Evolutionary conservation across 2,888 invertebrate species (phyloP), one percentile per base, ranked within the genome.

Genomic region (Eubasilissa splendida): DNA sequence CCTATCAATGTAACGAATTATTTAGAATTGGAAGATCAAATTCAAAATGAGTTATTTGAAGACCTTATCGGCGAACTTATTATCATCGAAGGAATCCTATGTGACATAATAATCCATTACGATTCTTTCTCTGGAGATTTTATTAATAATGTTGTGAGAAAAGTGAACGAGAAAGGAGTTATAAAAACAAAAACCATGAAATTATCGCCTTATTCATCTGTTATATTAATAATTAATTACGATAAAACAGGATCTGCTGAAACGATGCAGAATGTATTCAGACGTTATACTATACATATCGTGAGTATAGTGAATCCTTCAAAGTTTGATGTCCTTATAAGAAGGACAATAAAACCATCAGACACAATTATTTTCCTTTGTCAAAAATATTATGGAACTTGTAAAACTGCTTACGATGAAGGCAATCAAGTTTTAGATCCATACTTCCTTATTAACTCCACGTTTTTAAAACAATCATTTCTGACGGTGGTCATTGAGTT

Each of bases 281-380:
- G 68, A 68, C 68, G 68, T 9, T 50, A 33, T 9, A 68, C 68
- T 4, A 68, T 68, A 14, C 68, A 68, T 10, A 9, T 68, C 4
- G 68, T 68, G 12, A 68, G 42, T 14, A 14, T 68, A 3, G 50
- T 50, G 50, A 5, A 68, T 50, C 52, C 68, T 50, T 42, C 42
- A 3, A 68, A 14, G 7, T 68, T 68, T 14, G 52, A 68, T 52
- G 63, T 33, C 12, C 8, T 63, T 1, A 33, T 33, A 12, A 22
- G 42, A 3, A 12, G 31, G 63, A 12, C 7, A 11, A 12, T 63
- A 8, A 50, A 42, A 14, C 52, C 66, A 8, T n/a, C 70, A 9
- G 70, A 70, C 10, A 12, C 53, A 31, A 54, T 70, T 8, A 54
- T 70, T 22, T 70, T 70, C 31, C 53, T 70, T 54, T 70, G 70